Conservation (phyloP, 1,140 invertebrate species). For the Matsumurasca onukii region DNA sequence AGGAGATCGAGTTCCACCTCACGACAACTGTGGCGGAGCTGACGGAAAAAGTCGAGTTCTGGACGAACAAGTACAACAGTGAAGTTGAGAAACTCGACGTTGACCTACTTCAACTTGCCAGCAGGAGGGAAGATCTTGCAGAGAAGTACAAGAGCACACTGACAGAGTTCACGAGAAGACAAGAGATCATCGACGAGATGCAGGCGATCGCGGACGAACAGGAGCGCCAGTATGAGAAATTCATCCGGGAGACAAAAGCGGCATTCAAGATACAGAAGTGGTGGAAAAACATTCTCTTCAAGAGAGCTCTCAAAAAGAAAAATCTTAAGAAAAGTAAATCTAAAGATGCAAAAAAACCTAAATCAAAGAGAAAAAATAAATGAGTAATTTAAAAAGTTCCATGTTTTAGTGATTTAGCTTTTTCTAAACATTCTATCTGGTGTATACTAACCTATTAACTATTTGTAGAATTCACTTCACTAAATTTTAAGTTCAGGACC, state of each 20-base stretch:
- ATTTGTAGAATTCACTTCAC: too few species aligned
- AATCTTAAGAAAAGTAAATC: not conserved
- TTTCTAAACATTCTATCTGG: too few species aligned
- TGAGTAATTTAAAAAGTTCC: not conserved
- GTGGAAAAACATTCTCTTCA: not conserved
- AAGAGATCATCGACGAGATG: not conserved
- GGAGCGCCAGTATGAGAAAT: not conserved
- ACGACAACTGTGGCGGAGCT: not conserved
- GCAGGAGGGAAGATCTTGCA: not conserved
- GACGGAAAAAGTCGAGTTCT: not conserved
- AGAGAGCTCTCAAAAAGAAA: not conserved
- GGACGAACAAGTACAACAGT: not conserved
- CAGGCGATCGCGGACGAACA: not conserved
- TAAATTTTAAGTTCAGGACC: too few species aligned
- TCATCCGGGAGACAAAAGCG: not conserved
- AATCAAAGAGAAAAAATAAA: not conserved
- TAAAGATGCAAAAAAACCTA: not conserved
- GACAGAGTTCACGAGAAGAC: not conserved
- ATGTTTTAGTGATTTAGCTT: too few species aligned
- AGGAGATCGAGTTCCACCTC: not conserved
- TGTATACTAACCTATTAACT: too few species aligned
- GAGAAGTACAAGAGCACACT: not conserved
- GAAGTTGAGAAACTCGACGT: constrained; percentile 6
- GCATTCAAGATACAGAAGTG: not conserved
- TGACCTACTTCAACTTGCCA: not conserved